These are phyloP conservation scores for Apeira syringaria DNA, from an alignment of 2,888 invertebrate genomes.

Conservation along the genomic window DNA sequence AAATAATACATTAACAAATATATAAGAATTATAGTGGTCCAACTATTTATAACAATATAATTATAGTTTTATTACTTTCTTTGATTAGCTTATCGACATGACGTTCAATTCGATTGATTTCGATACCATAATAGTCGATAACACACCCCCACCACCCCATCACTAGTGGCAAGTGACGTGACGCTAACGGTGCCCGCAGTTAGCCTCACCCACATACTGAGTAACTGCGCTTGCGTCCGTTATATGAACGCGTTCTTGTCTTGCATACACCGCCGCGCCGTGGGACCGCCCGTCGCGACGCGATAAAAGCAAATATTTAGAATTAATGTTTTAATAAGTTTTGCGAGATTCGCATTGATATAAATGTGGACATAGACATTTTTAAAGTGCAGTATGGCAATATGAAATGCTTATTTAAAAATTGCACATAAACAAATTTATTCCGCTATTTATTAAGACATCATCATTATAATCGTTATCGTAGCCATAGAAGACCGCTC, in stretches of 20 bases:
- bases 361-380: not conserved
- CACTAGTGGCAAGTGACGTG: constrained; percentile 57
- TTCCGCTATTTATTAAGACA: no score
- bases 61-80: no score
- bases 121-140: constrained; percentile 31
- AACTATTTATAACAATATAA: no score
- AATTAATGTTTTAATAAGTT: not conserved
- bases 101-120: no score
- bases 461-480: no score
- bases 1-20: no score
- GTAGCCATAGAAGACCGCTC: no score
- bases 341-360: constrained; percentile 4
- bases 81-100: no score
- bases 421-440: no score
- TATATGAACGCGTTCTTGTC: constrained; percentile 74
- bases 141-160: constrained; percentile 38
- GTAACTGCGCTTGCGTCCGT: constrained; percentile 74
- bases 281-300: constrained; percentile 20
- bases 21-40: no score
- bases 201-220: constrained; percentile 79
- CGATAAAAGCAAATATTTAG: constrained; percentile 19
- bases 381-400: no score
- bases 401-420: no score
- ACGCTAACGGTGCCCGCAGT: constrained; percentile 74
- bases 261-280: constrained; percentile 36